Conservation (phyloP, 2,888 invertebrate species). For the Eurytoma adleriae region DNA sequence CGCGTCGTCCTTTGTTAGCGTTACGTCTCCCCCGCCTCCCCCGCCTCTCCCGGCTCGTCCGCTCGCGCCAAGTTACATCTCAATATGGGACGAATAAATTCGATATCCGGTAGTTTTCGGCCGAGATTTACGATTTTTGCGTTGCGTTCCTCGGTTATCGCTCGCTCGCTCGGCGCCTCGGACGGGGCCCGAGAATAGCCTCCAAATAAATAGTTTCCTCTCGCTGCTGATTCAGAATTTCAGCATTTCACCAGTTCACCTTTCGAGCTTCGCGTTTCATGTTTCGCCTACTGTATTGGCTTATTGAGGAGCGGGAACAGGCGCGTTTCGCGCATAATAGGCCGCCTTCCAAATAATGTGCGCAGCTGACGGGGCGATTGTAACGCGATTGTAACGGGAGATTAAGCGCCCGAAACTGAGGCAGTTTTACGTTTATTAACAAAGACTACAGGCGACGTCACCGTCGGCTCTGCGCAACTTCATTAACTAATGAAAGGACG, state of each 20-base stretch:
- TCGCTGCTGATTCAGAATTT: conserved; percentile 35
- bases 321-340: background rate
- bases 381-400: too few species aligned
- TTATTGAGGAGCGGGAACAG: background rate
- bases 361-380: too few species aligned
- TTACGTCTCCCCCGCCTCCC: too few species aligned
- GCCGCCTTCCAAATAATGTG: too few species aligned
- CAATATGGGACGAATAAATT: conserved; percentile 49
- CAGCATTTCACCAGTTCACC: background rate
- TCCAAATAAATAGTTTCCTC: conserved; percentile 40
- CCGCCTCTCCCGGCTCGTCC: background rate
- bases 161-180: background rate
- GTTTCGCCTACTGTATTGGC: conserved; percentile 28
- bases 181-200: background rate
- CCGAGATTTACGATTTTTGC: conserved; percentile 51
- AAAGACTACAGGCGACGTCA: conserved; percentile 1
- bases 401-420: too few species aligned
- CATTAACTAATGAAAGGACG: conserved; percentile 46
- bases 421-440: conserved; percentile 28
- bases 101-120: conserved; percentile 49
- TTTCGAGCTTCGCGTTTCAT: background rate
- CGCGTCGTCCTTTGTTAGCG: too few species aligned
- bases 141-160: background rate
- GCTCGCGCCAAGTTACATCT: conserved; percentile 43
- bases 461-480: background rate